Evolutionary conservation across 2,113 vertebrate genomes (phyloP), one percentile per base, ranked within the genome.

Genomic region (Alligator mississippiensis): DNA sequence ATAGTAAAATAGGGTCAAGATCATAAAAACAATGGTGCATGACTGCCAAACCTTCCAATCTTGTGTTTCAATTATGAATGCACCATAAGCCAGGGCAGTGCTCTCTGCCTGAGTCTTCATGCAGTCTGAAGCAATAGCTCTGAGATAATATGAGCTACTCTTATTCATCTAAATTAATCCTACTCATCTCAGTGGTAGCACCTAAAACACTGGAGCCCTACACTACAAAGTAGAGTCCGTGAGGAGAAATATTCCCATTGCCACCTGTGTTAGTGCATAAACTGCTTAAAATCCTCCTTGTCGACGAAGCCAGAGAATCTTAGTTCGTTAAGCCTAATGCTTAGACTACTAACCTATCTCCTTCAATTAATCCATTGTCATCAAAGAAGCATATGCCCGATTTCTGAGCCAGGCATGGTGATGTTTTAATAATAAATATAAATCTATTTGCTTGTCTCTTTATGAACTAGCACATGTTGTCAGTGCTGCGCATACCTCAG

Each of bases 361-460:
- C 63, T 93, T 15, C 68, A 81, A 22, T 93, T 80, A 95, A 80
- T 62, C 70, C 24, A 1, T 60, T 66, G 64, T 66, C 85, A 90
- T 64, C 70, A 82, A 2, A 11, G 64, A 92, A 66, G 75, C 78
- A 94, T 94, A 85, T 34, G 17, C 57, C 80, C 90, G 80, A 77
- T 59, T 93, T 66, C 77, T 82, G 59, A 58, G 80, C 80, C 82
- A 94, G 87, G 74, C 70, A 84, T 24, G 59, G 70, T 82, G 84
- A 66, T 91, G 79, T 72, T 96, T 96, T 92, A 93, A 85, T 87
- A 93, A 82, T 0, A 93, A 81, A 66, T 76, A 92, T 96, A 94
- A 95, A 95, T 95, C 89, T 94, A 2, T 80, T 95, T 30, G 82
- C 82, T 77, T 89, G 89, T 94, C 87, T 93, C 82, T 82, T 90